Conservation (phyloP, 37 sponge, comb jelly and placozoan species). For the Trichoplax adhaerens region DNA sequence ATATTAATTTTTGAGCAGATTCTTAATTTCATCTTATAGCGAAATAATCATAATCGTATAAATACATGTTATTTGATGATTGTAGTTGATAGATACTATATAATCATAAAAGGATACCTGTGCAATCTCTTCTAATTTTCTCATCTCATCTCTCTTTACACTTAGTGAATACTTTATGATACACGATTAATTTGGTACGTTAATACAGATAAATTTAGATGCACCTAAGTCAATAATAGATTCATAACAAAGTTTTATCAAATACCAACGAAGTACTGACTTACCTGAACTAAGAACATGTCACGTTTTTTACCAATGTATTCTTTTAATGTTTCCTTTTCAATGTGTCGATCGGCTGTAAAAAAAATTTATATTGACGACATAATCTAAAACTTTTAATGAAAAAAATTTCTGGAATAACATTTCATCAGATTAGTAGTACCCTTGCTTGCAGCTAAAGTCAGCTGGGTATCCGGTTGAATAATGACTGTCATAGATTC, state of each 20-base stretch:
- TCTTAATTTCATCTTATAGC: too few relatives aligned
- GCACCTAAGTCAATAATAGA: too few relatives aligned
- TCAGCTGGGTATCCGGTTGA: too few relatives aligned
- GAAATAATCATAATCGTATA: not conserved
- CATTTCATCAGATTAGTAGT: too few relatives aligned
- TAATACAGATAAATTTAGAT: too few relatives aligned
- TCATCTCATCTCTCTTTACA: conserved; percentile 84
- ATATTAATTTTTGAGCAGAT: too few relatives aligned
- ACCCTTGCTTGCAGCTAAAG: too few relatives aligned
- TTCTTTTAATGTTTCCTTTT: conserved; percentile 69
- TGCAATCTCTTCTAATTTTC: conserved; percentile 74
- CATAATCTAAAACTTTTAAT: too few relatives aligned
- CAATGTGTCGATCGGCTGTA: conserved; percentile 43
- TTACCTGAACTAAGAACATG: conserved; percentile 77
- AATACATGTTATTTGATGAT: not conserved
- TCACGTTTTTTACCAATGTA: conserved; percentile 64
- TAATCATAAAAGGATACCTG: conserved; percentile 15
- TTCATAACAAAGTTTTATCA: too few relatives aligned
- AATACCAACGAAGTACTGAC: not conserved
- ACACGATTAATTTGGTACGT: not conserved
- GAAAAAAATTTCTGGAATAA: too few relatives aligned
- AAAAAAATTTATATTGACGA: too few relatives aligned
- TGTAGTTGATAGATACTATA: not conserved
- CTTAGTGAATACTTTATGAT: conserved; percentile 59
- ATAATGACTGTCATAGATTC: too few relatives aligned